These are phyloP conservation scores for Tachystola acroxantha DNA, from an alignment of 2,888 invertebrate genomes.

Conservation along the genomic window DNA sequence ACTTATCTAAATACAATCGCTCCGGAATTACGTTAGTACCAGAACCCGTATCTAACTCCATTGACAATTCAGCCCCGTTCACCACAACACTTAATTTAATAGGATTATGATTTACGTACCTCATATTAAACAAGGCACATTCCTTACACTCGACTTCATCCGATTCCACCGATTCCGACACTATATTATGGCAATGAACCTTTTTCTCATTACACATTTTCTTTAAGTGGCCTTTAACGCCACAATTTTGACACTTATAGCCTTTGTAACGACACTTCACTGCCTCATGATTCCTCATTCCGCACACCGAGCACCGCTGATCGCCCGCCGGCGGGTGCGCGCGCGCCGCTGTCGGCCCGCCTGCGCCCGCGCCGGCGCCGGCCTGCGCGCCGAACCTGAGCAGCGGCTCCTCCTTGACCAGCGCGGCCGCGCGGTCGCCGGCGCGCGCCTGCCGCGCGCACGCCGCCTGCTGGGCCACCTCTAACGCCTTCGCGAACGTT, in stretches of 20 bases:
- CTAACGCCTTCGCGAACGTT: constrained; percentile 10
- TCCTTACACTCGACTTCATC: constrained; percentile 7
- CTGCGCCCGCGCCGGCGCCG: not conserved
- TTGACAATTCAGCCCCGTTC: not conserved
- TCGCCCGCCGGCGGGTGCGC: not conserved
- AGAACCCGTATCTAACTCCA: constrained; percentile 7
- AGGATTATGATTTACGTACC: constrained; percentile 7
- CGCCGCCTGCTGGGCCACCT: constrained; percentile 14
- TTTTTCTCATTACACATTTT: no score
- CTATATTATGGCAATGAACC: not conserved
- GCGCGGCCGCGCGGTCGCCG: not conserved
- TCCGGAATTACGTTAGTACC: not conserved
- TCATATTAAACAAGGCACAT: constrained; percentile 7
- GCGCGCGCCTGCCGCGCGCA: constrained; percentile 4
- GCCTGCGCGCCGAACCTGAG: not conserved
- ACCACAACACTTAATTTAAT: not conserved
- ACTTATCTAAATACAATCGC: not conserved
- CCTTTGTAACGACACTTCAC: constrained; percentile 11
- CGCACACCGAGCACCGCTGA: constrained; percentile 6
- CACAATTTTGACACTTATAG: constrained; percentile 14
- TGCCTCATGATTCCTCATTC: constrained; percentile 1
- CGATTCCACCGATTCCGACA: not conserved
- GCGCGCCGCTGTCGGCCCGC: not conserved
- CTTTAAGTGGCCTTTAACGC: constrained; percentile 15
- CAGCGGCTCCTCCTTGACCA: no score